Conservation (phyloP, 2,797 vertebrate genomes). For the Aldrovandia affinis region DNA sequence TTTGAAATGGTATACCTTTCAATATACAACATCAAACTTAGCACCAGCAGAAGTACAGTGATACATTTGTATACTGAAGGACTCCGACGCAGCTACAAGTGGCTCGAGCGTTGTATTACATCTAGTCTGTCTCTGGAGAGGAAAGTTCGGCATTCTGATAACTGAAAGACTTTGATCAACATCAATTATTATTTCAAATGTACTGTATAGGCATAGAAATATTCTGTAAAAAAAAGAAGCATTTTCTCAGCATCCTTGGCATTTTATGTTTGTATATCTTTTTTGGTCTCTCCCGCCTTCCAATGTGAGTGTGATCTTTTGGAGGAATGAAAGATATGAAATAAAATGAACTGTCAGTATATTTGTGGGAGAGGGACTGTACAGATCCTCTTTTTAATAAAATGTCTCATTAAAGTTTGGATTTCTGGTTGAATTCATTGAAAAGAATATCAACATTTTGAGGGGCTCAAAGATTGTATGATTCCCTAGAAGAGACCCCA, state of each 20-base stretch:
- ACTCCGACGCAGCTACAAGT: not conserved
- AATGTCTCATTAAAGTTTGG: not conserved
- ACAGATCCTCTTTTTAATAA: constrained; percentile 26
- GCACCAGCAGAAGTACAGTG: constrained; percentile 15
- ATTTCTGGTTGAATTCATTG: constrained; percentile 19
- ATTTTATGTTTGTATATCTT: constrained; percentile 20
- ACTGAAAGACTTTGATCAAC: not conserved
- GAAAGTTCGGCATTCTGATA: not conserved
- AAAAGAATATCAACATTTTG: not conserved
- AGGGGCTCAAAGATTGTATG: not conserved
- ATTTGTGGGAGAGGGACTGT: constrained; percentile 23
- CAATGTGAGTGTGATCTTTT: not conserved
- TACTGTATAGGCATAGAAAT: constrained; percentile 10
- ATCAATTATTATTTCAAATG: constrained; percentile 5
- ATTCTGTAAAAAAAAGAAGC: constrained; percentile 1
- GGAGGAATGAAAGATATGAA: not conserved
- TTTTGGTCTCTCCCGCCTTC: constrained; percentile 13
- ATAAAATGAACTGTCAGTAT: not conserved
- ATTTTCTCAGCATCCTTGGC: constrained; percentile 18
- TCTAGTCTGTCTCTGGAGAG: not conserved
- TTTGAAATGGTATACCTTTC: constrained; percentile 1
- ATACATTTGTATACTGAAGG: not conserved
- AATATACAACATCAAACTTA: not conserved
- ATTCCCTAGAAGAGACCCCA: not conserved
- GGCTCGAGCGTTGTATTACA: not conserved